phyloP scores from a whole-genome alignment of 2,888 invertebrate species.

The Acanthosepion esculentum region DNA sequence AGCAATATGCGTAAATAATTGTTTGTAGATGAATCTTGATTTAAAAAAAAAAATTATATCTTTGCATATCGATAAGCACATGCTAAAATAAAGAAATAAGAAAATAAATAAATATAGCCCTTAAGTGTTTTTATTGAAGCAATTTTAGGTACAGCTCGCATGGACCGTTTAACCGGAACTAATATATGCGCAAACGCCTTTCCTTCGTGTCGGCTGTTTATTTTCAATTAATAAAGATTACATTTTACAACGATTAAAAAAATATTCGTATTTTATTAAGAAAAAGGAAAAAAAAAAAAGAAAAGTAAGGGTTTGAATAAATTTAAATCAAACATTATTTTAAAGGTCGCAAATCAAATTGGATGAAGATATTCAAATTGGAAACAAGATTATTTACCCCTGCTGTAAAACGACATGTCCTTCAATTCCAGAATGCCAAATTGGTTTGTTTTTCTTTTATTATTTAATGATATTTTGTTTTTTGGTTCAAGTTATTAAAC shows the following conservation, averaged over 20 bases:
- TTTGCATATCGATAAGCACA: too few relatives aligned
- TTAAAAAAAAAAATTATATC: too few relatives aligned
- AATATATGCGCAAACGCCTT: not conserved
- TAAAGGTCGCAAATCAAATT: not conserved
- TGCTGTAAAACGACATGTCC: not conserved
- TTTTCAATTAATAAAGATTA: constrained; percentile 11
- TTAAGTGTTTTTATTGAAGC: not conserved
- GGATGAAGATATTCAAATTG: not conserved
- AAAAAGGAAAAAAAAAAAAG: too few relatives aligned
- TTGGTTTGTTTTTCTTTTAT: not conserved
- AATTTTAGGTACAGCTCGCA: not conserved
- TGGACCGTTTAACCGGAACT: not conserved
- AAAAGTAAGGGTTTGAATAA: not conserved
- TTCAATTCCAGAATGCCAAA: not conserved
- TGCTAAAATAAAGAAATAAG: not conserved
- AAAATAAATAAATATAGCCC: too few relatives aligned
- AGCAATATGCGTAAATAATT: too few relatives aligned
- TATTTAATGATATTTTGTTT: not conserved
- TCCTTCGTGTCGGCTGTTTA: not conserved
- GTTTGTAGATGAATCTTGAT: not conserved
- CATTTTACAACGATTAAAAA: not conserved
- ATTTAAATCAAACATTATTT: constrained; percentile 14
- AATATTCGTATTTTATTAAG: not conserved
- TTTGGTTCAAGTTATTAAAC: not conserved
- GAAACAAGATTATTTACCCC: not conserved